Evolutionary conservation across 2,113 vertebrate genomes (phyloP), one percentile per base, ranked within the genome.

Genomic region (Eublepharis macularius): DNA sequence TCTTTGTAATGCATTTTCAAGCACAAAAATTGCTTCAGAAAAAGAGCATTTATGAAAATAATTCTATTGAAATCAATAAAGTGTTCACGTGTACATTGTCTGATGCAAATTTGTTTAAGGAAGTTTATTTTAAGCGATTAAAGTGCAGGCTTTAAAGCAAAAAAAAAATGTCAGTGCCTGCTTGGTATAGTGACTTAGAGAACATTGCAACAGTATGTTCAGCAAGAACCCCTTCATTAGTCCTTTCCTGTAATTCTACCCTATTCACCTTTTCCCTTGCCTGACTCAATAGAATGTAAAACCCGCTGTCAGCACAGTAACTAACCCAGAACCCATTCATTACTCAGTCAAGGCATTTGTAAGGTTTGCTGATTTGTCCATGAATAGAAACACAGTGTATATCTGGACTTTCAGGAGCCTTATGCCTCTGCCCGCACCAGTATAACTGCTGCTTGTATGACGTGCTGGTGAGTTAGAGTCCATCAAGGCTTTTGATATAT

Each of bases 11-110:
- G 90, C 91, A 94, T 95, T 96, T 96, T 96, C 94, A 93, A 96
- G 94, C 94, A 95, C 94, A 95, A 94, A 97, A 97, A 96, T 95
- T 95, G 95, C 95, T 95, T 95, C 88, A 94, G 93, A 95, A 74
- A 96, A 96, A 95, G 90, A 95, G 84, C 88, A 19, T 96, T 97
- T 96, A 95, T 93, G 92, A 96, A 96, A 95, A 93, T 92, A 96
- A 97, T 96, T 96, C 95, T 95, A 94, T 96, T 95, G 94, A 96
- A 96, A 95, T 92, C 97, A 96, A 95, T 95, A 94, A 95, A 97
- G 96, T 96, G 96, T 96, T 97, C 96, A 96, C 54, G 21, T 65
- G 73, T 94, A 96, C 92, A 95, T 95, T 95, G 94, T 94, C 93
- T 93, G 94, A 95, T 95, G 93, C 89, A 86, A 93, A 96, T 97